A percentile compares a stretch with the other conserved stretches of the same genome.
phyloP scores from a whole-genome alignment of 2,113 vertebrate genomes.

The Boleophthalmus pectinirostris region DNA sequence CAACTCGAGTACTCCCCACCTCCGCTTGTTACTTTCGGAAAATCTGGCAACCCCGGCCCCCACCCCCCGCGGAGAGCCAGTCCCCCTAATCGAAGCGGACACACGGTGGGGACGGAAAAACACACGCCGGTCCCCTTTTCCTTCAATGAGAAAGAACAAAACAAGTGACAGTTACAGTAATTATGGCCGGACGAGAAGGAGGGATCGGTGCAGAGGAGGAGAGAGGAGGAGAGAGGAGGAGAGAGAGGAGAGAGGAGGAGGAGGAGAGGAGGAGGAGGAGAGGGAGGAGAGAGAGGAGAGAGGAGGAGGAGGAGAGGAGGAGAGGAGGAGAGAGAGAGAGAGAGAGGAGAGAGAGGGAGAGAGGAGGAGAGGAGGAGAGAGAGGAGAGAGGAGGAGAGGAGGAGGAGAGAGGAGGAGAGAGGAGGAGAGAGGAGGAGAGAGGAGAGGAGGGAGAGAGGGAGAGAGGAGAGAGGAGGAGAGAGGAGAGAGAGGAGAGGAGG shows the following conservation, averaged over 20 bases:
- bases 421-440: too few species aligned
- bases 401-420: slow-evolving; percentile 36
- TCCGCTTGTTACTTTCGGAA: too few species aligned
- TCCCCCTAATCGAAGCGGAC: slow-evolving; percentile 75
- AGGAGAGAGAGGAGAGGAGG: slow-evolving; percentile 35
- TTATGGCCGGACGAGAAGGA: slow-evolving; percentile 68
- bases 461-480: too few species aligned
- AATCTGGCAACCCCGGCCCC: too few species aligned
- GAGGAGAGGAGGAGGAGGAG: slow-evolving; percentile 15
- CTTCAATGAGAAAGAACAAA: slow-evolving; percentile 82
- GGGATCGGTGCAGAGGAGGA: slow-evolving; percentile 60
- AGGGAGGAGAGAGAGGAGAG: too few species aligned
- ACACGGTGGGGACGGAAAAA: slow-evolving; percentile 45
- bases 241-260: slow-evolving; percentile 40
- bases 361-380: slow-evolving; percentile 52
- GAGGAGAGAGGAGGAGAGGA: slow-evolving; percentile 14
- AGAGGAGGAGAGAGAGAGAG: too few species aligned
- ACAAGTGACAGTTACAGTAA: slow-evolving; percentile 82
- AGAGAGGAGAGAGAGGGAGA: slow-evolving; percentile 51
- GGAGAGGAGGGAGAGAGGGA: slow-evolving; percentile 61
- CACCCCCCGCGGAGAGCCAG: slow-evolving; percentile 7
- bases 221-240: too few species aligned
- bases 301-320: slow-evolving; percentile 53
- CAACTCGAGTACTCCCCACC: too few species aligned
- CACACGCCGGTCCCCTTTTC: too few species aligned